phyloP scores from a whole-genome alignment of 2,797 vertebrate genomes.

The Enteromius argenteus region DNA sequence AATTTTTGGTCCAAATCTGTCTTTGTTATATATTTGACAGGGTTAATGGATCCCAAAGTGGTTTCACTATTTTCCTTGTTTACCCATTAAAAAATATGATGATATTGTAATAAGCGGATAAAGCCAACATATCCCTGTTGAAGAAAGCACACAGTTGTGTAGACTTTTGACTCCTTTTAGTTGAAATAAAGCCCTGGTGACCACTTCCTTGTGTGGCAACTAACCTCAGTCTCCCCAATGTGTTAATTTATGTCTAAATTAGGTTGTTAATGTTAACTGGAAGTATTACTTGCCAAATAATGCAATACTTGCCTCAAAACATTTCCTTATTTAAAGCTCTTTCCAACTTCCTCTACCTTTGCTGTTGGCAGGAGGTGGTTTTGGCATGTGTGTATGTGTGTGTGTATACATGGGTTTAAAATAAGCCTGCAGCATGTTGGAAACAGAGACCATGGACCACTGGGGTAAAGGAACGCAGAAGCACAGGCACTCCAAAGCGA shows the following conservation, averaged over 20 bases:
- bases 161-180: slow-evolving; percentile 8
- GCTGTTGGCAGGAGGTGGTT: slow-evolving; percentile 29
- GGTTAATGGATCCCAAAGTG: neutral
- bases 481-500: slow-evolving; percentile 57
- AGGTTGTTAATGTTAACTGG: slow-evolving; percentile 23
- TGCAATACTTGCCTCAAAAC: slow-evolving; percentile 22
- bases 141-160: slow-evolving; percentile 3
- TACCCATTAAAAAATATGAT: neutral
- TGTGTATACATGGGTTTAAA: slow-evolving; percentile 57
- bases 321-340: slow-evolving; percentile 45
- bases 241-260: slow-evolving; percentile 31
- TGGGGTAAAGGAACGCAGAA: slow-evolving; percentile 63
- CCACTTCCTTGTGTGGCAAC: neutral
- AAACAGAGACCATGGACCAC: slow-evolving; percentile 54
- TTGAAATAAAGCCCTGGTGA: neutral
- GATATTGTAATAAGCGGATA: neutral
- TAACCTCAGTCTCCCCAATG: slow-evolving; percentile 11
- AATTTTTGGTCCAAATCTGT: neutral
- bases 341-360: slow-evolving; percentile 42
- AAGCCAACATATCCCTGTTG: neutral
- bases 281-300: slow-evolving; percentile 30
- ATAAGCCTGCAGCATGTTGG: slow-evolving; percentile 62
- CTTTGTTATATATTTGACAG: neutral
- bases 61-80: neutral
- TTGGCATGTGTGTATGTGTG: slow-evolving; percentile 33